Evolutionary conservation across 2,797 vertebrate genomes (phyloP), one percentile per base, ranked within the genome.

Genomic region (Tachyglossus aculeatus): DNA sequence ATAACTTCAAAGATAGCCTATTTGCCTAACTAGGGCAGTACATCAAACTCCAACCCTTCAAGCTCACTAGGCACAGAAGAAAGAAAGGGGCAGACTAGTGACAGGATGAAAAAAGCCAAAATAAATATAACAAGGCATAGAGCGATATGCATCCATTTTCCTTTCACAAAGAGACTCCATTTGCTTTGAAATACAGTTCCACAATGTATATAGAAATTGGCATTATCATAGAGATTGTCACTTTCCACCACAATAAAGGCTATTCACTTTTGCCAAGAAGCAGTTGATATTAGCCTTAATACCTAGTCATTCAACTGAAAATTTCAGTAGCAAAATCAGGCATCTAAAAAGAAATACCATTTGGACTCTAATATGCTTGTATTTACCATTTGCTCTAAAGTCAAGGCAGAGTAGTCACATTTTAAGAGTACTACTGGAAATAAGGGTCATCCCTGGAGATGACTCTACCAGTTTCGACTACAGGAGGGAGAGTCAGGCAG

Each of bases 1-100:
- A 71, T 64, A 57, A 27, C 66, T 73, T 58, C 41, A 31, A 7
- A 34, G 36, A 36, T 0, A 0, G 22, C 37, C 67, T 21, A 40
- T 31, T 56, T 78, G 18, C 43, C 52, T 68, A 34, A 68, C 9
- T 8, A 66, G 44, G 57, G 22, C 58, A 45, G 66, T 72, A 77
- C 80, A 80, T 77, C 67, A 68, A 50, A 4, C 0, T 4, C 43
- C 40, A 57, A 53, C 57, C 36, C 9, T 69, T 29, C 32, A 1
- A 0, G 24, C 48, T 59, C 45, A 63, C 59, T 15, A 1, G 54
- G 31, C n/a, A 60, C 80, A 43, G 2, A 3, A 79, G 62, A 24
- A 33, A 32, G 71, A 82, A 31, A 19, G 10, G 33, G 54, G 56
- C 45, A 54, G 44, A 19, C 4, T 4, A 68, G 31, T 22, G 41